Evolutionary conservation across 2,888 invertebrate genomes (phyloP).

Genomic region (Spodoptera exigua): DNA sequence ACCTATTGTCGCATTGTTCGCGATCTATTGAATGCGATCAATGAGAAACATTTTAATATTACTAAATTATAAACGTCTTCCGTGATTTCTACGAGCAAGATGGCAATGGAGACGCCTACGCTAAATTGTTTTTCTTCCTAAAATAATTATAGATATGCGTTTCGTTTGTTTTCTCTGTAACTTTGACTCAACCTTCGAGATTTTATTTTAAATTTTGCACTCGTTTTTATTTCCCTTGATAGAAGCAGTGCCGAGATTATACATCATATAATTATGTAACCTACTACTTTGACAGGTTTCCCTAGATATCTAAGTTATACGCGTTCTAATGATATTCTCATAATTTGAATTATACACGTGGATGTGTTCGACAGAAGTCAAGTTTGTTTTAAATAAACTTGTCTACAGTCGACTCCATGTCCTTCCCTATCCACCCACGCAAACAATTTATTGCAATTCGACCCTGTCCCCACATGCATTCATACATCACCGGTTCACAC

Average conservation of each 20-base stretch:
- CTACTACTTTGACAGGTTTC: no score
- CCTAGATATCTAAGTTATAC: no score
- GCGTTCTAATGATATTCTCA: no score
- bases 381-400: constrained; percentile 6
- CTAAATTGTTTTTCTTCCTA: neutral
- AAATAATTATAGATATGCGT: neutral
- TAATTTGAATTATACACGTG: no score
- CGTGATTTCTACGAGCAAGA: constrained; percentile 68
- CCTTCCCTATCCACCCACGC: constrained; percentile 74
- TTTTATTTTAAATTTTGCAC: no score
- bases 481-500: constrained; percentile 73
- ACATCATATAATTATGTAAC: no score
- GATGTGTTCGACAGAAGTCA: no score
- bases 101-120: constrained; percentile 37
- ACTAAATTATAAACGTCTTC: constrained; percentile 89
- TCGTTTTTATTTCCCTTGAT: no score
- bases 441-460: constrained; percentile 85
- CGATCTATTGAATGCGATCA: constrained; percentile 81
- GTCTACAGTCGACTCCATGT: constrained; percentile 54
- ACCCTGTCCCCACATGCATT: constrained; percentile 85
- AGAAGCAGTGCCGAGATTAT: no score
- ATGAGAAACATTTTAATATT: constrained; percentile 89
- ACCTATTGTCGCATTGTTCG: constrained; percentile 87
- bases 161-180: neutral
- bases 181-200: no score